Evolutionary conservation across 2,888 invertebrate genomes (phyloP).

Genomic region (Heliothis peltigera): DNA sequence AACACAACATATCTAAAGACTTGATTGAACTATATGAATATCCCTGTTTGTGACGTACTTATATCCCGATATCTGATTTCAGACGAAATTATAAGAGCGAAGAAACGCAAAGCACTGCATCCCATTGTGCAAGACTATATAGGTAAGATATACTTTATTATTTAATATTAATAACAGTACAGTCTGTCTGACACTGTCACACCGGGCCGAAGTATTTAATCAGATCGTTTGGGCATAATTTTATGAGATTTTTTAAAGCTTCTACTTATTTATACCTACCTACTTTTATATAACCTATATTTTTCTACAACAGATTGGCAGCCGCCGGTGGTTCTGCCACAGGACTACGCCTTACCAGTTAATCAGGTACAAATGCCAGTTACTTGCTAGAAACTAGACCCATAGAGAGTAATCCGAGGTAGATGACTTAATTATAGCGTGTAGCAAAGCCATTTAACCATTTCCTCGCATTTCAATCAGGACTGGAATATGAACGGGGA

Average conservation of each 20-base stretch:
- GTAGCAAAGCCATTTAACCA: too few species aligned
- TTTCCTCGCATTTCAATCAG: neutral
- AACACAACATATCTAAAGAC: too few species aligned
- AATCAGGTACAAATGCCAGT: neutral
- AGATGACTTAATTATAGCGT: too few species aligned
- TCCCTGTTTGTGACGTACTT: neutral
- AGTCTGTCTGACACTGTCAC: too few species aligned
- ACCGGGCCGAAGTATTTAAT: too few species aligned
- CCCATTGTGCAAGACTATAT: neutral
- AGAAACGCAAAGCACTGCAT: neutral
- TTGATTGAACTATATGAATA: too few species aligned
- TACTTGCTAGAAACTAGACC: too few species aligned
- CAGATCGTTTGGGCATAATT: too few species aligned
- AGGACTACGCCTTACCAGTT: neutral
- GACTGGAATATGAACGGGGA: neutral
- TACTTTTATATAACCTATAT: too few species aligned
- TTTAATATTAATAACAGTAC: neutral
- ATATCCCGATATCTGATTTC: neutral
- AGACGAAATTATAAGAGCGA: neutral
- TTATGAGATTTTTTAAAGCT: too few species aligned
- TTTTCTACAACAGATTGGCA: constrained; percentile 1
- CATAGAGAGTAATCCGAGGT: too few species aligned
- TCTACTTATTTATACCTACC: neutral
- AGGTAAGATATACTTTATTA: neutral
- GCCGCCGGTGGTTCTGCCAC: neutral